Conservation (phyloP, 2,113 vertebrate genomes). For the Manacus vitellinus region DNA sequence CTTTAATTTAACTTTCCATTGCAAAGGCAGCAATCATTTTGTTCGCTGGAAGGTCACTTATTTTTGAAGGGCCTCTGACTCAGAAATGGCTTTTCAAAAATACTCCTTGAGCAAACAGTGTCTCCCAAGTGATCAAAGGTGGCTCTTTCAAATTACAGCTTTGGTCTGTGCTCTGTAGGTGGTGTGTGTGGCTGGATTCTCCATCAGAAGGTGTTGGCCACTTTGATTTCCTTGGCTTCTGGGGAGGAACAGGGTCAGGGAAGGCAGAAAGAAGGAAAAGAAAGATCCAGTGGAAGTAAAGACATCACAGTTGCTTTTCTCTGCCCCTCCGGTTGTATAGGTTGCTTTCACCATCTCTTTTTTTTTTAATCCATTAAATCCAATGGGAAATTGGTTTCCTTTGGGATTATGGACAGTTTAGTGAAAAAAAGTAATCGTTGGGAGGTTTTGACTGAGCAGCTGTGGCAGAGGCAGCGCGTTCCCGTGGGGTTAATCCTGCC, state of each 20-base stretch:
- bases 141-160: background rate
- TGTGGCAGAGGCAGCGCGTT: background rate
- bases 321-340: background rate
- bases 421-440: background rate
- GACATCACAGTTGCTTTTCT: fast-evolving
- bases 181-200: background rate
- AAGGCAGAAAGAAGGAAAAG: background rate
- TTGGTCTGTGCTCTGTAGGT: background rate
- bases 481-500: background rate
- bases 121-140: background rate
- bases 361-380: background rate
- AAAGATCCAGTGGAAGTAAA: background rate
- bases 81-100: constrained; percentile 9
- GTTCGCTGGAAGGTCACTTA: background rate
- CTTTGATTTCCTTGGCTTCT: background rate
- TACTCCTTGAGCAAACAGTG: background rate
- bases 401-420: background rate
- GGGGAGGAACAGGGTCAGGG: background rate
- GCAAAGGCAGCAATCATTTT: background rate
- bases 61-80: constrained; percentile 13
- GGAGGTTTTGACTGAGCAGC: background rate
- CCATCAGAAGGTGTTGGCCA: background rate
- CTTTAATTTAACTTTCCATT: constrained; percentile 26
- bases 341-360: background rate
- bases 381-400: background rate